phyloP scores from a whole-genome alignment of 2,113 vertebrate genomes.

The Empidonax traillii region DNA sequence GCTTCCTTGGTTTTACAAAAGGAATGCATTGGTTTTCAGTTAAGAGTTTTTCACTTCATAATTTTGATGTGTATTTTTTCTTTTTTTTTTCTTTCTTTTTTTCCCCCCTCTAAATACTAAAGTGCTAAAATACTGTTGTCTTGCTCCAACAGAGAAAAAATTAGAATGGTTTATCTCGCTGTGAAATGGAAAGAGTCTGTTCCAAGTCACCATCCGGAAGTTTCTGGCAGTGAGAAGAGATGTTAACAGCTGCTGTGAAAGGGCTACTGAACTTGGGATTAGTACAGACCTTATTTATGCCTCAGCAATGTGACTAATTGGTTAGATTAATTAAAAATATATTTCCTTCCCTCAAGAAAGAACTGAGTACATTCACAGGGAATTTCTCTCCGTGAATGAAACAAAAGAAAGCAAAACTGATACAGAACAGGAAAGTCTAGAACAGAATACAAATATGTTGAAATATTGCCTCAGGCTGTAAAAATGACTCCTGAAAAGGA shows the following conservation, averaged over 20 bases:
- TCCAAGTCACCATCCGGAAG: conserved; percentile 32
- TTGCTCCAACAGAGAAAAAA: not conserved
- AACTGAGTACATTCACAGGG: not conserved
- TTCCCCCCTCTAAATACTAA: too few relatives aligned
- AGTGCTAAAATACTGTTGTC: not conserved
- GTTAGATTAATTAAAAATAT: conserved; percentile 16
- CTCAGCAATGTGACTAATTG: not conserved
- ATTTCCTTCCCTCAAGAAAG: not conserved
- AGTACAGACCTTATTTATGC: conserved; percentile 8
- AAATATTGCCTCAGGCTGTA: not conserved
- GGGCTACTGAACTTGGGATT: conserved; percentile 20
- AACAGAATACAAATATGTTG: not conserved
- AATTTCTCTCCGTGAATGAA: not conserved
- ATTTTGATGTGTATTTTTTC: not conserved
- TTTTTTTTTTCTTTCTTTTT: fast-evolving
- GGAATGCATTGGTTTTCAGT: not conserved
- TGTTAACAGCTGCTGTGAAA: conserved; percentile 41
- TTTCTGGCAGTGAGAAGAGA: conserved; percentile 37
- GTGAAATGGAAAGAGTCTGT: not conserved
- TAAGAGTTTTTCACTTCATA: not conserved
- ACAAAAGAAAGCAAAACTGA: not conserved
- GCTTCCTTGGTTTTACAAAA: not conserved
- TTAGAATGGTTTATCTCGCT: conserved; percentile 25
- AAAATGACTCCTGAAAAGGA: not conserved
- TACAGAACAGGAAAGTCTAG: not conserved